These are phyloP conservation scores for Aspidiotus rigidus DNA, from an alignment of 2,888 invertebrate species.

Conservation along the genomic window DNA sequence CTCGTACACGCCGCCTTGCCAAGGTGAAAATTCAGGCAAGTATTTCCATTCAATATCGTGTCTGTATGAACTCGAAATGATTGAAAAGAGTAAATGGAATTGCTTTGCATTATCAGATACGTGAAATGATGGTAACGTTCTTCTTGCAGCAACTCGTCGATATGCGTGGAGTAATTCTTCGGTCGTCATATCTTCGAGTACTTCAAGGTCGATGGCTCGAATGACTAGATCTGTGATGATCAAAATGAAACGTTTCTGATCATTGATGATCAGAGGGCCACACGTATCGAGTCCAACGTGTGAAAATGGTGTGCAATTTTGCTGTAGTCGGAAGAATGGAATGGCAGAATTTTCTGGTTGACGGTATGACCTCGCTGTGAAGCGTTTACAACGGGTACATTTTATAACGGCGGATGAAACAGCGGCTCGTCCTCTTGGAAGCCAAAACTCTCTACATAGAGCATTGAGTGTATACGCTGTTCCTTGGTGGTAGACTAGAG, in stretches of 20 bases:
- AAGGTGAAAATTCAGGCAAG: neutral
- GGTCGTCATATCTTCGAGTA: neutral
- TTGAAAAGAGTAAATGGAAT: neutral
- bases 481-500: neutral
- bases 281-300: neutral
- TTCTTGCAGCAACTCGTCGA: neutral
- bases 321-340: neutral
- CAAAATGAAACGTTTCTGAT: neutral
- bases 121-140: neutral
- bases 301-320: neutral
- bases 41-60: neutral
- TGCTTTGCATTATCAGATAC: neutral
- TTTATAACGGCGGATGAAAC: neutral
- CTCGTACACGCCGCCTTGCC: neutral
- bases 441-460: neutral
- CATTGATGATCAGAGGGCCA: neutral
- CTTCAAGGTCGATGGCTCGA: neutral
- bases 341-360: neutral
- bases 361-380: neutral
- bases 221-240: neutral
- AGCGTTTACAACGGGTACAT: neutral
- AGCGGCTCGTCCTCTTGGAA: neutral
- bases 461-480: neutral
- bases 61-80: neutral
- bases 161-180: neutral